Evolutionary conservation across 2,888 invertebrate species (phyloP).

Genomic region (Drosophila leonis): DNA sequence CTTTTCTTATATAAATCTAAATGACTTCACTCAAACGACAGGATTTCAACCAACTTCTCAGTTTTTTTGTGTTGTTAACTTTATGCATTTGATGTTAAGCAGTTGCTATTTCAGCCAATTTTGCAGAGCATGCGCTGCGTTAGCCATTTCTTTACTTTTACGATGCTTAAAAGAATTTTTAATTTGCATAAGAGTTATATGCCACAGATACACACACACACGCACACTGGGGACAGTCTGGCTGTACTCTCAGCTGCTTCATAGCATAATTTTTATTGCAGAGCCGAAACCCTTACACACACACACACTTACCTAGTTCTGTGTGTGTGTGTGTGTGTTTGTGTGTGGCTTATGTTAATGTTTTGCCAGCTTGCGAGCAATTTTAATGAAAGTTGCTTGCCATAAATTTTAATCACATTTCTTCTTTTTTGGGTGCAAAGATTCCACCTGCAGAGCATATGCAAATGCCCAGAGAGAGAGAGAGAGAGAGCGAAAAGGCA

Average conservation of each 20-base stretch:
- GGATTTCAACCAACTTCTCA: too few species aligned
- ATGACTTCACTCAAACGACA: background rate
- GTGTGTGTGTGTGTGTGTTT: conserved; percentile 16
- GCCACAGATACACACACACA: conserved; percentile 18
- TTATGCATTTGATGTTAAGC: conserved; percentile 16
- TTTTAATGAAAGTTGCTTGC: conserved; percentile 67
- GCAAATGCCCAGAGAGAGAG: conserved; percentile 10
- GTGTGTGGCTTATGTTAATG: conserved; percentile 68
- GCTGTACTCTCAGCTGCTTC: conserved; percentile 46
- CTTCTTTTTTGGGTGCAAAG: conserved; percentile 7
- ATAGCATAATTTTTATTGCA: conserved; percentile 75
- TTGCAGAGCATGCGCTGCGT: conserved; percentile 20
- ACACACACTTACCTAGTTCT: background rate
- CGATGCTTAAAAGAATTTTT: conserved; percentile 71
- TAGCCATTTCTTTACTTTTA: conserved; percentile 48
- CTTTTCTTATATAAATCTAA: background rate
- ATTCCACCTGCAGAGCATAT: conserved; percentile 22
- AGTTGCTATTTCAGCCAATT: conserved; percentile 29
- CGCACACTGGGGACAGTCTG: conserved; percentile 22
- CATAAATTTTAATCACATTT: conserved; percentile 70
- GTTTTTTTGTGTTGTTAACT: background rate
- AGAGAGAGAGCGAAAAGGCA: background rate
- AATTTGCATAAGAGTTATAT: conserved; percentile 75
- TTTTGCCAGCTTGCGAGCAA: conserved; percentile 48
- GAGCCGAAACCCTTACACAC: conserved; percentile 33